phyloP scores from a whole-genome alignment of 2,888 invertebrate species.

The Ceriagrion tenellum region DNA sequence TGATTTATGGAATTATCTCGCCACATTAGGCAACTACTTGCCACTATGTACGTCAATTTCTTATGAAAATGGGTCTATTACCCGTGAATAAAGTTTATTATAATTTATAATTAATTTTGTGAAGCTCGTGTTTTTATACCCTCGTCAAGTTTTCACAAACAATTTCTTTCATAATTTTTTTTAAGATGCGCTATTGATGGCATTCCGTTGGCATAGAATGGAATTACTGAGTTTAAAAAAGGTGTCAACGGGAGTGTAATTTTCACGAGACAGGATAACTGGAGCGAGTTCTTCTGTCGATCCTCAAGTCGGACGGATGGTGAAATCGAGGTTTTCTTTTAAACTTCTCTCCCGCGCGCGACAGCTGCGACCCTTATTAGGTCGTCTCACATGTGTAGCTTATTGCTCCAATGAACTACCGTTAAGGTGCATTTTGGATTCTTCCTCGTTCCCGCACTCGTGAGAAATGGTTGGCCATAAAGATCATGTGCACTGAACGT shows the following conservation, averaged over 20 bases:
- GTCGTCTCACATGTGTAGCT: neutral
- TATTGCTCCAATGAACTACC: neutral
- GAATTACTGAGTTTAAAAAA: neutral
- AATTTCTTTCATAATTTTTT: neutral
- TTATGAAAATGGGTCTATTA: too few species aligned
- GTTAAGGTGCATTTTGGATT: neutral
- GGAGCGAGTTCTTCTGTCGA: constrained; percentile 24
- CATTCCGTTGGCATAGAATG: neutral
- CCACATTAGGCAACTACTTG: too few species aligned
- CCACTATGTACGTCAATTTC: too few species aligned
- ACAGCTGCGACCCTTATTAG: neutral
- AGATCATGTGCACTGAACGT: neutral
- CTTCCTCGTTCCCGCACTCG: neutral
- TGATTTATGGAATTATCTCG: too few species aligned
- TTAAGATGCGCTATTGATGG: neutral
- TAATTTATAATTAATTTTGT: too few species aligned
- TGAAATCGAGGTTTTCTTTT: constrained; percentile 46
- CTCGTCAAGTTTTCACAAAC: neutral
- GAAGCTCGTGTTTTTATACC: neutral
- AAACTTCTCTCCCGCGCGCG: neutral
- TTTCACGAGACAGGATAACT: constrained; percentile 46
- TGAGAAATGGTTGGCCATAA: neutral
- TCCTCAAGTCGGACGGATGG: constrained; percentile 38
- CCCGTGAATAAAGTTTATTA: too few species aligned
- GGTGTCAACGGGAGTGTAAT: neutral